Evolutionary conservation across 1,140 invertebrate species (phyloP).

Genomic region (Microplitis demolitor): DNA sequence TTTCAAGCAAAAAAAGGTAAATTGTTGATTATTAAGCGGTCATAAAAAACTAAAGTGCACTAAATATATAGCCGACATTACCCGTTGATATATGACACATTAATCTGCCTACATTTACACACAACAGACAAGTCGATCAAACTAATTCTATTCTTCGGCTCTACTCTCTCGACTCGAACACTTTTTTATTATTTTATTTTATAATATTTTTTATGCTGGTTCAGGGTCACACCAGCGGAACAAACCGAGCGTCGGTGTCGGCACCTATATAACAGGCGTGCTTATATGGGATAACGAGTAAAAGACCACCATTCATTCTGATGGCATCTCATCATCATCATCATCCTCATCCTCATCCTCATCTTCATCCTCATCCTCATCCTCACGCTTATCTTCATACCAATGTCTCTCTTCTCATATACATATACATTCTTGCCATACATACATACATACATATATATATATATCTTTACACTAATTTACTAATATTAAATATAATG

Average conservation of each 20-base stretch:
- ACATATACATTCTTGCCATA: too few relatives aligned
- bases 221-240: constrained; percentile 12
- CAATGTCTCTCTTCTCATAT: too few relatives aligned
- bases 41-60: too few relatives aligned
- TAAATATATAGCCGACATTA: too few relatives aligned
- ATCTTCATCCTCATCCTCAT: constrained; percentile 18
- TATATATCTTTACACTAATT: too few relatives aligned
- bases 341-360: not conserved
- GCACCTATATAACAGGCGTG: not conserved
- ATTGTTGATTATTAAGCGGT: too few relatives aligned
- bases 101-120: too few relatives aligned
- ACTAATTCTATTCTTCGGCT: not conserved
- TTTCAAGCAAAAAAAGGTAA: too few relatives aligned
- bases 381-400: not conserved
- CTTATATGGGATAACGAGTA: constrained; percentile 23
- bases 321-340: not conserved
- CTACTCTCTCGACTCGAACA: not conserved
- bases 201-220: not conserved
- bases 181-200: not conserved
- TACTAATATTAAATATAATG: too few relatives aligned
- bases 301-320: not conserved
- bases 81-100: too few relatives aligned
- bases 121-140: not conserved
- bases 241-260: constrained; percentile 2
- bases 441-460: too few relatives aligned